These are phyloP conservation scores for Pocillopora meandrina DNA, from an alignment of 92 coral and sea anemone genomes.

Conservation along the genomic window DNA sequence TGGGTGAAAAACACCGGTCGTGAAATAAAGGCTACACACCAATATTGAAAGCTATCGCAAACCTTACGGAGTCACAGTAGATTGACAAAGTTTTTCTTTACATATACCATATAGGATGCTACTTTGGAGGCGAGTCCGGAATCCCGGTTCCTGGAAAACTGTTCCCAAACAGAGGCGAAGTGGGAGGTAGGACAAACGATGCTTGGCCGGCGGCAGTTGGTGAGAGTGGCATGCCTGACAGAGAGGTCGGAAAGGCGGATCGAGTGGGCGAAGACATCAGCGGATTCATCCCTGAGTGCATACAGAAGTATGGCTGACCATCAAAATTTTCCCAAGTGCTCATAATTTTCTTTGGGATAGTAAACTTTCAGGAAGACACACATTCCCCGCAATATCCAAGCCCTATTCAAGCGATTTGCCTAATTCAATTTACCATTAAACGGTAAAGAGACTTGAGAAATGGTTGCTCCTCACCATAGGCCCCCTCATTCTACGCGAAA, in stretches of 20 bases:
- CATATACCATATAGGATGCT: neutral
- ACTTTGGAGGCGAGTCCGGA: slow-evolving; percentile 55
- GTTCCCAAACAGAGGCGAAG: slow-evolving; percentile 92
- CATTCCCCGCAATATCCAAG: too few species aligned
- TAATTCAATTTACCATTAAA: too few species aligned
- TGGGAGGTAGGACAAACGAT: slow-evolving; percentile 84
- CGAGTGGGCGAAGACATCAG: slow-evolving; percentile 67
- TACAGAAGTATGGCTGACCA: slow-evolving; percentile 5
- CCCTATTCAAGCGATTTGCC: too few species aligned
- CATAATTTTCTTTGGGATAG: neutral
- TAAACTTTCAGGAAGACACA: too few species aligned
- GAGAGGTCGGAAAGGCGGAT: slow-evolving; percentile 37
- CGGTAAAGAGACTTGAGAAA: too few species aligned
- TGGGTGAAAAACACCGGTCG: too few species aligned
- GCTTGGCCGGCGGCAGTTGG: slow-evolving; percentile 86
- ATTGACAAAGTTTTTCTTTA: too few species aligned
- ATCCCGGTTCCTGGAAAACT: slow-evolving; percentile 77
- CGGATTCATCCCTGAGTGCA: slow-evolving; percentile 50
- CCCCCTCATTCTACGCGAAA: too few species aligned
- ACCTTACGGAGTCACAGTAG: neutral
- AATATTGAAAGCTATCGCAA: neutral
- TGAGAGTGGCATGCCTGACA: slow-evolving; percentile 74
- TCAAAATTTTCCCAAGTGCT: neutral
- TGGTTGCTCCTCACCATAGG: too few species aligned
- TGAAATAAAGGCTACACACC: too few species aligned